phyloP scores from a whole-genome alignment of 2,888 invertebrate species.

The Drosophila cyrtoloma region DNA sequence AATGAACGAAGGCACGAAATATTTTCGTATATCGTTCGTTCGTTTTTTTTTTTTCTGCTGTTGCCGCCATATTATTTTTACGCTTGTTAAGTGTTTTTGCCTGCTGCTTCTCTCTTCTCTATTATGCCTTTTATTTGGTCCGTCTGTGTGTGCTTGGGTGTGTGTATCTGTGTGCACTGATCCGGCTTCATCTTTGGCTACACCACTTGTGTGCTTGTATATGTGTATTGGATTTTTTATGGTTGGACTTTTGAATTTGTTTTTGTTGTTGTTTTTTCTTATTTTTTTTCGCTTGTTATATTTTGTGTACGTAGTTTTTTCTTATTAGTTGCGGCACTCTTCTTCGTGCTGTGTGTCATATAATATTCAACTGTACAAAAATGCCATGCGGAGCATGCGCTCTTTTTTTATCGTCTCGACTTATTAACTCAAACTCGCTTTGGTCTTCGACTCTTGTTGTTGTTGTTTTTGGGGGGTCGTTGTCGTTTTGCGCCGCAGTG shows the following conservation, averaged over 20 bases:
- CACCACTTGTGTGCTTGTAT: slow-evolving; percentile 14
- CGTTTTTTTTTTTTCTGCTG: slow-evolving; percentile 41
- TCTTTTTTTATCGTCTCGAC: slow-evolving; percentile 54
- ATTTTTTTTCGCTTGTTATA: neutral
- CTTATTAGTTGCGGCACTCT: slow-evolving; percentile 57
- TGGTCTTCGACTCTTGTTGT: slow-evolving; percentile 33
- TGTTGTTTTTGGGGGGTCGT: slow-evolving; percentile 45
- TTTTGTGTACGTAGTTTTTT: slow-evolving; percentile 48
- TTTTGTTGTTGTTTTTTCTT: slow-evolving; percentile 17
- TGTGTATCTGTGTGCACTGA: slow-evolving; percentile 36
- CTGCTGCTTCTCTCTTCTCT: slow-evolving; percentile 57
- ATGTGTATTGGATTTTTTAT: slow-evolving; percentile 50
- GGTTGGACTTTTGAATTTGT: slow-evolving; percentile 41
- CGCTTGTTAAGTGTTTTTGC: slow-evolving; percentile 62
- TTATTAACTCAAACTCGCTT: slow-evolving; percentile 55
- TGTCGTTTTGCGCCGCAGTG: slow-evolving; percentile 47
- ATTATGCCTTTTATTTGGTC: slow-evolving; percentile 54
- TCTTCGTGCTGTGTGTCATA: slow-evolving; percentile 33
- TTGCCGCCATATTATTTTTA: slow-evolving; percentile 77
- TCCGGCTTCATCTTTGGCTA: slow-evolving; percentile 58
- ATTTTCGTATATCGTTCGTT: slow-evolving; percentile 38
- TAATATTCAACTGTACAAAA: slow-evolving; percentile 68
- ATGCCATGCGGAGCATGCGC: slow-evolving; percentile 69
- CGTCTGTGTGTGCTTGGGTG: slow-evolving; percentile 17
- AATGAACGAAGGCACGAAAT: slow-evolving; percentile 46